Evolutionary conservation across 2,888 invertebrate genomes (phyloP).

Genomic region (Oscheius sp.): DNA sequence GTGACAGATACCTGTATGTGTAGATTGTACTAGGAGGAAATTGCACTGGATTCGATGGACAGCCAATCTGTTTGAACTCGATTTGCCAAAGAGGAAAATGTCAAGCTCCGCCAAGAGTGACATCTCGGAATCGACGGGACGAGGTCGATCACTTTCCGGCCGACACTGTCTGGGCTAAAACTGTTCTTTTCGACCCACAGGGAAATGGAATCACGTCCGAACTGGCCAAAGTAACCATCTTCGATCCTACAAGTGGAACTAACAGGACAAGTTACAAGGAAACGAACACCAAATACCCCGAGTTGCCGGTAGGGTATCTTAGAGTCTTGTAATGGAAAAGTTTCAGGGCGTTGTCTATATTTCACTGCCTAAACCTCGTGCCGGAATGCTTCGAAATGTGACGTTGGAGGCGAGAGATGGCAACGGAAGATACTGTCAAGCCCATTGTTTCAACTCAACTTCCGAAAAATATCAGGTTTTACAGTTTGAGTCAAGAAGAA

Average conservation of each 20-base stretch:
- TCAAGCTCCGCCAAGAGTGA: slow-evolving; percentile 32
- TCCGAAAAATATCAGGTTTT: slow-evolving; percentile 66
- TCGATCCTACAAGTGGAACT: slow-evolving; percentile 39
- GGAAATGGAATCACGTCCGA: slow-evolving; percentile 50
- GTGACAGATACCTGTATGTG: background rate
- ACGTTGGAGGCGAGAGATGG: slow-evolving; percentile 66
- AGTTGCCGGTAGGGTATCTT: slow-evolving; percentile 9
- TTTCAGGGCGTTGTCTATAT: slow-evolving; percentile 67
- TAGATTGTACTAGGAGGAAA: slow-evolving; percentile 66
- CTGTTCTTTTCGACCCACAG: slow-evolving; percentile 59
- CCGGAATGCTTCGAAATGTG: slow-evolving; percentile 53
- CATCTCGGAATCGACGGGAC: slow-evolving; percentile 10
- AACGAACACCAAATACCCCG: slow-evolving; percentile 10
- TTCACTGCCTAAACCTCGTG: slow-evolving; percentile 66
- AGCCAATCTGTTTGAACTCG: slow-evolving; percentile 69
- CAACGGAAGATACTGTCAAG: slow-evolving; percentile 71
- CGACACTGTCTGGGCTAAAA: slow-evolving; percentile 69
- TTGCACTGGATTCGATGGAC: slow-evolving; percentile 69
- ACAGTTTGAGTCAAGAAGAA: background rate
- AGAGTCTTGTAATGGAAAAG: background rate
- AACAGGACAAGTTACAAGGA: slow-evolving; percentile 48
- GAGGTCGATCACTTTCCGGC: slow-evolving; percentile 16
- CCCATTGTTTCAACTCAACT: slow-evolving; percentile 68
- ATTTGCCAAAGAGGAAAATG: slow-evolving; percentile 55
- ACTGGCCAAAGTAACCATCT: slow-evolving; percentile 50